Evolutionary conservation across 2,113 vertebrate genomes (phyloP).

Genomic region (Ictalurus punctatus): DNA sequence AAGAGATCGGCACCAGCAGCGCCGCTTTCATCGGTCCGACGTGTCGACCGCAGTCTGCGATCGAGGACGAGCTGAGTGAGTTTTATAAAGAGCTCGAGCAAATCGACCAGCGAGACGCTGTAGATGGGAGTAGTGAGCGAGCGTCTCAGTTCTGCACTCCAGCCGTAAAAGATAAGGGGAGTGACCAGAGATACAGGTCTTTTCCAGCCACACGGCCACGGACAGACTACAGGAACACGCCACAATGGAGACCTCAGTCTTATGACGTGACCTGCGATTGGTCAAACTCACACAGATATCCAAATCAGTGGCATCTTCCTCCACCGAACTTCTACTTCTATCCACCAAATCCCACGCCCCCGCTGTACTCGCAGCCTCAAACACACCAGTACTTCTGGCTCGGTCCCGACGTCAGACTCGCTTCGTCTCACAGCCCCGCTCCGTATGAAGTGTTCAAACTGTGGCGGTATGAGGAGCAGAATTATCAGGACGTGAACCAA

Average conservation of each 20-base stretch:
- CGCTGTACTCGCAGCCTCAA: neutral
- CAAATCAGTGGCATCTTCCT: constrained; percentile 41
- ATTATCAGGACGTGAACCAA: constrained; percentile 38
- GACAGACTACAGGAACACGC: constrained; percentile 55
- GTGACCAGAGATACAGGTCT: neutral
- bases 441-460: neutral
- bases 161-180: neutral
- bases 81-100: constrained; percentile 75
- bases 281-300: neutral
- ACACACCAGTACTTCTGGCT: neutral
- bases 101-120: constrained; percentile 51
- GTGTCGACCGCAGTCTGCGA: constrained; percentile 51
- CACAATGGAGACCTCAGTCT: constrained; percentile 42
- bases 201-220: constrained; percentile 25
- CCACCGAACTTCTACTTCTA: constrained; percentile 42
- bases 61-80: constrained; percentile 68
- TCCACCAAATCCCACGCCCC: constrained; percentile 50
- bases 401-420: neutral
- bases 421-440: neutral
- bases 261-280: neutral
- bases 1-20: constrained; percentile 68
- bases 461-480: constrained; percentile 20
- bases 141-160: neutral
- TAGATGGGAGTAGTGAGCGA: neutral
- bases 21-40: constrained; percentile 69